These are phyloP conservation scores for Embidobia sp. DNA, from an alignment of 2,888 invertebrate genomes.

Conservation along the genomic window DNA sequence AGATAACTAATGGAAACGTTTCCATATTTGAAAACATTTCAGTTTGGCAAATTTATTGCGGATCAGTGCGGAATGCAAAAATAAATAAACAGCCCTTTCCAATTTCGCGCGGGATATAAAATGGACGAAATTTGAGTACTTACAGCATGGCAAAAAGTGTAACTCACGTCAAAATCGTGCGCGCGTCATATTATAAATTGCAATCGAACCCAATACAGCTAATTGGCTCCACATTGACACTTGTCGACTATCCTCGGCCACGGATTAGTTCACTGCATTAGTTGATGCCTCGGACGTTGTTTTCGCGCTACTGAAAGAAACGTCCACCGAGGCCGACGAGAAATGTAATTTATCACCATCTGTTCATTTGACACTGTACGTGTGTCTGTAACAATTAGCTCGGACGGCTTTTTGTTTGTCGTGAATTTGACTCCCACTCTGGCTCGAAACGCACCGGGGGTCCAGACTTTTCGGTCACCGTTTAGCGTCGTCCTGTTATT, in stretches of 20 bases:
- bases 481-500: slow-evolving; percentile 33
- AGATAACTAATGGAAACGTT: no score
- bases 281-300: slow-evolving; percentile 49
- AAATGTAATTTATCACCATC: slow-evolving; percentile 60
- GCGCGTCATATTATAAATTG: no score
- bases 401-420: slow-evolving; percentile 53
- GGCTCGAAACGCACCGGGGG: background rate
- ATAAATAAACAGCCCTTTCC: no score
- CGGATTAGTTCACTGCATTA: slow-evolving; percentile 36
- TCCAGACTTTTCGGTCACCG: slow-evolving; percentile 18
- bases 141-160: background rate
- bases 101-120: no score
- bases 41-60: no score
- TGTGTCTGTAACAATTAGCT: slow-evolving; percentile 59
- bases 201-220: slow-evolving; percentile 7
- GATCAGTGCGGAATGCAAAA: no score
- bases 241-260: slow-evolving; percentile 19
- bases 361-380: slow-evolving; percentile 49
- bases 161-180: no score
- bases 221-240: slow-evolving; percentile 30
- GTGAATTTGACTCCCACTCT: slow-evolving; percentile 18
- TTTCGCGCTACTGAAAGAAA: slow-evolving; percentile 54
- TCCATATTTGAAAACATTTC: no score
- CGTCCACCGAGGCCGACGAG: slow-evolving; percentile 38
- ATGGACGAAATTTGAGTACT: background rate